Percentiles rank a stretch among this genome's conserved stretches.
These are phyloP conservation scores for Dendronephthya gigantea DNA, from an alignment of 64 coral and sea anemone genomes.

Conservation along the genomic window DNA sequence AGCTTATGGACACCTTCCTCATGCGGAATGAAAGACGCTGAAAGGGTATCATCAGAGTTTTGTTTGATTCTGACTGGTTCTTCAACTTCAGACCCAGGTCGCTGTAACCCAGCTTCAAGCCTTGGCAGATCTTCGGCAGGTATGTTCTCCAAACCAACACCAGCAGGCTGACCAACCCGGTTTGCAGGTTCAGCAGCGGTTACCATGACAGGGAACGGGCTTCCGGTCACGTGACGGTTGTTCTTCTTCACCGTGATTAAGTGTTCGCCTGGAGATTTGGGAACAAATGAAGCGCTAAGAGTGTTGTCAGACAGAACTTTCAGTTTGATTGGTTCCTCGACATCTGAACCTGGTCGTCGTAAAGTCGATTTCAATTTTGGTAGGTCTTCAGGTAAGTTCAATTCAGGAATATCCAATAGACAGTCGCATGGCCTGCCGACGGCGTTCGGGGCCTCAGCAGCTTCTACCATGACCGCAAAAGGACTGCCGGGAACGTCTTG, in stretches of 20 bases:
- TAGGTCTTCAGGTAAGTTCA: conserved; percentile 74
- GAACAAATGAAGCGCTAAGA: conserved; percentile 88
- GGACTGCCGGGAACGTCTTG: conserved; percentile 77
- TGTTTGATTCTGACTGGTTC: conserved; percentile 71
- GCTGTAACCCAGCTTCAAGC: conserved; percentile 62
- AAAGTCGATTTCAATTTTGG: conserved; percentile 83
- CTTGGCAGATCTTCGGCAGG: conserved; percentile 52
- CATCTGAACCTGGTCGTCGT: conserved; percentile 73
- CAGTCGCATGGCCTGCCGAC: conserved; percentile 83
- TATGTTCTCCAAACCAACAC: conserved; percentile 43
- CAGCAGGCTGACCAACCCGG: conserved; percentile 73
- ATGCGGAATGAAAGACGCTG: conserved; percentile 71
- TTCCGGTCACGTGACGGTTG: conserved; percentile 73
- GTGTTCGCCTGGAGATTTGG: conserved; percentile 72
- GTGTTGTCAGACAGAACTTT: conserved; percentile 87
- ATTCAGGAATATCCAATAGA: conserved; percentile 71
- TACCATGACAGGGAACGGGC: conserved; percentile 87
- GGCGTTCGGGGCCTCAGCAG: conserved; percentile 72
- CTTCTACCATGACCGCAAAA: conserved; percentile 83
- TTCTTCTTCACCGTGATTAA: conserved; percentile 78
- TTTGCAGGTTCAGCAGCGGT: conserved; percentile 79
- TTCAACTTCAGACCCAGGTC: conserved; percentile 66
- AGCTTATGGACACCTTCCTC: conserved; percentile 89
- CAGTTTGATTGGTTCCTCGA: conserved; percentile 81
- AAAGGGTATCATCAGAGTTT: conserved; percentile 83